A percentile compares a stretch with the other conserved stretches of the same genome.
phyloP scores from a whole-genome alignment of 1,140 invertebrate species.

The Pogonomyrmex californicus region DNA sequence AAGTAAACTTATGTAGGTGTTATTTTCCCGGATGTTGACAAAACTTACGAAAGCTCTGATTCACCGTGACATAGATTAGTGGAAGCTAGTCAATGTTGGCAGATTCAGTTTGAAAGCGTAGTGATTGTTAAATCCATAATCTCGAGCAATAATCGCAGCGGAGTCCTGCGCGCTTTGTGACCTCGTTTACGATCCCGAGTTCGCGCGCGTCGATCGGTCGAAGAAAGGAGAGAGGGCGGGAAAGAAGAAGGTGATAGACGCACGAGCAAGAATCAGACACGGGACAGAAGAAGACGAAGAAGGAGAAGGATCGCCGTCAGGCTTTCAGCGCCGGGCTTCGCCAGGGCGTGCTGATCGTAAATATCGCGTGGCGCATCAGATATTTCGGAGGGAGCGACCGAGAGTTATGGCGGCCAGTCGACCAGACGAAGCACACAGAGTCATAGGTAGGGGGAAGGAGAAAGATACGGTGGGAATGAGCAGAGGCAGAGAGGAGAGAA shows the following conservation, averaged over 20 bases:
- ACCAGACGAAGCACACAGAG: slow-evolving; percentile 72
- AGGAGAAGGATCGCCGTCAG: slow-evolving; percentile 68
- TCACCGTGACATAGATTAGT: slow-evolving; percentile 8
- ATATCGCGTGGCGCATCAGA: slow-evolving; percentile 79
- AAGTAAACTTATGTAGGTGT: background rate
- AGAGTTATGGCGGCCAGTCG: slow-evolving; percentile 78
- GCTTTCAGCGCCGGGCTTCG: slow-evolving; percentile 73
- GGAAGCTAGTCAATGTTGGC: background rate
- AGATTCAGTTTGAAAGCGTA: background rate
- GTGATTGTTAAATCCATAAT: background rate
- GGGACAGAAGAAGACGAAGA: slow-evolving; percentile 58
- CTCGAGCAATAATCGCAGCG: slow-evolving; percentile 30
- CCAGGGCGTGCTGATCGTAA: slow-evolving; percentile 77
- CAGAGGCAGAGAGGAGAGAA: background rate
- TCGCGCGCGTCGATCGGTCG: slow-evolving; percentile 14
- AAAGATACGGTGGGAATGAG: slow-evolving; percentile 51
- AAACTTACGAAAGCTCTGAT: background rate
- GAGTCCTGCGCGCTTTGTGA: slow-evolving; percentile 17
- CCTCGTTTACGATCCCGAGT: slow-evolving; percentile 30
- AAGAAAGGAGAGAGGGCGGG: background rate
- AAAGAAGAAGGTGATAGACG: slow-evolving; percentile 57
- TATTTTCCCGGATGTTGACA: background rate
- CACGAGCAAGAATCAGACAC: slow-evolving; percentile 25
- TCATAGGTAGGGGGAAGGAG: slow-evolving; percentile 55
- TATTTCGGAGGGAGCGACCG: slow-evolving; percentile 76